Evolutionary conservation across 2,113 vertebrate species (phyloP).

Genomic region (Emydocephalus ijimae): DNA sequence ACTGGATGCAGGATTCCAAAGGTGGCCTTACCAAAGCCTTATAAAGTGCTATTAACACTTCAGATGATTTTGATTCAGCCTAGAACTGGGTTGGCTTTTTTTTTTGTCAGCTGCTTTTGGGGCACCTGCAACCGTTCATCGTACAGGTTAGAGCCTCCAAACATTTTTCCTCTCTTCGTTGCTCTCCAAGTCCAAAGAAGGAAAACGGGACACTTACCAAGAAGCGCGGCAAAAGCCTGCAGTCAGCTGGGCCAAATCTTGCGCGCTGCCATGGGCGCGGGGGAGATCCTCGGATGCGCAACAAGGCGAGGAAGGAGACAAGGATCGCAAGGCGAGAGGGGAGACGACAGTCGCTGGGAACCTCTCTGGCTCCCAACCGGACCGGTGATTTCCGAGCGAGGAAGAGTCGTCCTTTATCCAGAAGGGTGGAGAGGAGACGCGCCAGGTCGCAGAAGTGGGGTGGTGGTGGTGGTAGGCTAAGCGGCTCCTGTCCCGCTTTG

Average conservation of each 20-base stretch:
- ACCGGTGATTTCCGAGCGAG: background rate
- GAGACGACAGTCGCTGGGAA: background rate
- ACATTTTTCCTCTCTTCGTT: background rate
- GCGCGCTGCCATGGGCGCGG: background rate
- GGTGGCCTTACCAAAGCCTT: too few relatives aligned
- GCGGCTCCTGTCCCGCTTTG: too few relatives aligned
- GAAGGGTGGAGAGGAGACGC: background rate
- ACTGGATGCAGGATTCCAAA: too few relatives aligned
- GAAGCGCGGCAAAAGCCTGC: background rate
- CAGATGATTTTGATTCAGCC: too few relatives aligned
- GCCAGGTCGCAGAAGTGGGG: background rate
- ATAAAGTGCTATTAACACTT: too few relatives aligned
- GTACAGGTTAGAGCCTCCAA: too few relatives aligned
- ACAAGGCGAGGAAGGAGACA: background rate
- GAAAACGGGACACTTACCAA: background rate
- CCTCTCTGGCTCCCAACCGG: background rate
- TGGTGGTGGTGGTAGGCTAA: too few relatives aligned
- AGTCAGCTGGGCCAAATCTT: slow-evolving; percentile 4
- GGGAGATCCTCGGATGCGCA: background rate
- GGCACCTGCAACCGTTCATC: too few relatives aligned
- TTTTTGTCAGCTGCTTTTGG: too few relatives aligned
- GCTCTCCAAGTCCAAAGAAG: background rate
- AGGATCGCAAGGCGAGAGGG: background rate
- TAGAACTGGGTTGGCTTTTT: too few relatives aligned
- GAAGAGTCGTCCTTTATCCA: background rate